Conservation (phyloP, 2,888 invertebrate species). For the Drosophila lacicola region DNA sequence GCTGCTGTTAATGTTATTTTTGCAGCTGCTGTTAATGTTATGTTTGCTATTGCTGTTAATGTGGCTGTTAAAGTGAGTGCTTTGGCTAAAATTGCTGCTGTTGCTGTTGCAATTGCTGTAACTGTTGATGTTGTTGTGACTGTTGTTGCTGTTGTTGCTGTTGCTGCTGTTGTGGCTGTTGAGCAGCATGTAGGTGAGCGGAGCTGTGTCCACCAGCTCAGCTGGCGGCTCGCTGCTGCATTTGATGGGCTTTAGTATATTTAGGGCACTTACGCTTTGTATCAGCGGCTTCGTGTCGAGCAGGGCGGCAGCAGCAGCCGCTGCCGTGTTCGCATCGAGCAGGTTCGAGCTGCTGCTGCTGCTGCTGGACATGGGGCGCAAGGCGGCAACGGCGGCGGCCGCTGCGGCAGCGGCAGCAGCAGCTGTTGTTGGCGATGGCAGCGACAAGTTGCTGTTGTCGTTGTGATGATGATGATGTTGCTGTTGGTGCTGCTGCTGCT, state of each 20-base stretch:
- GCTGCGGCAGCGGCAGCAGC: conserved; percentile 71
- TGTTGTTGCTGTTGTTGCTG: neutral
- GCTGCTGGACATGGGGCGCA: conserved; percentile 83
- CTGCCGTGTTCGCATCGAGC: conserved; percentile 85
- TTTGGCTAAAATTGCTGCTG: neutral
- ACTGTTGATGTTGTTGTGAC: neutral
- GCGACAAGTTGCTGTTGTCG: conserved; percentile 90
- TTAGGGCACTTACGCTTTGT: conserved; percentile 92
- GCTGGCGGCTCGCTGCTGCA: conserved; percentile 16
- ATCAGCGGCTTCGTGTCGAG: conserved; percentile 88
- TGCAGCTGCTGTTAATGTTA: neutral
- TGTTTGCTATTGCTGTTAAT: conserved; percentile 1
- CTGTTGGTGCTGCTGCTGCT: conserved; percentile 61
- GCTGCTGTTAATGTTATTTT: conserved; percentile 5
- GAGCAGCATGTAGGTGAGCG: conserved; percentile 16
- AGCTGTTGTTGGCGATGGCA: conserved; percentile 89
- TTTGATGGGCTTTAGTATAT: conserved; percentile 23
- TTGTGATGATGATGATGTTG: conserved; percentile 62
- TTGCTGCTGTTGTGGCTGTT: conserved; percentile 5
- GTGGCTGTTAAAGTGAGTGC: conserved; percentile 2
- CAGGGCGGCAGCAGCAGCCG: conserved; percentile 87
- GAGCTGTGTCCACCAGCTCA: conserved; percentile 14
- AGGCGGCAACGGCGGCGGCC: conserved; percentile 69
- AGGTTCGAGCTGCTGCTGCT: conserved; percentile 73
- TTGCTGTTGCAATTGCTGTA: neutral